phyloP scores from a whole-genome alignment of 2,888 invertebrate genomes.

The Calameuta pallipes region DNA sequence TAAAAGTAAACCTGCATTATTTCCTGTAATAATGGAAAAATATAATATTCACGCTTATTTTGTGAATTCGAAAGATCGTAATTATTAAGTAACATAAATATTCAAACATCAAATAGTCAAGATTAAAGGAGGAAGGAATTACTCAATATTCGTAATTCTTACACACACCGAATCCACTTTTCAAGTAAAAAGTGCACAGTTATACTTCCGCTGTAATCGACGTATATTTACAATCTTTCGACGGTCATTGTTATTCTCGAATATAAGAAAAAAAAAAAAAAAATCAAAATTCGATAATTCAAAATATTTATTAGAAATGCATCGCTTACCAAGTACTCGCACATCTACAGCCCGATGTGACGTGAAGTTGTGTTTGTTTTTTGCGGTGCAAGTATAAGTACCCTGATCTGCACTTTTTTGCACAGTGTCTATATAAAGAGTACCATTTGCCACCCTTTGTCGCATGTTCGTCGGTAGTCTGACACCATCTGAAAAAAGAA shows the following conservation, averaged over 20 bases:
- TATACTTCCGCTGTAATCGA: neutral
- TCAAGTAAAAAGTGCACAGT: neutral
- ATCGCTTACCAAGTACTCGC: constrained; percentile 65
- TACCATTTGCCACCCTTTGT: constrained; percentile 69
- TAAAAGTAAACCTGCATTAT: neutral
- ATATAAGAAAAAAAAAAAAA: neutral
- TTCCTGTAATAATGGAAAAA: neutral
- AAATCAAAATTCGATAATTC: neutral
- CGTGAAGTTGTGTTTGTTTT: constrained; percentile 67
- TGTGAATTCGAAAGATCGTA: neutral
- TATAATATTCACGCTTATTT: neutral
- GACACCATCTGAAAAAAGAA: constrained; percentile 63
- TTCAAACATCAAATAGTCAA: neutral
- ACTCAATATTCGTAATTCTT: neutral
- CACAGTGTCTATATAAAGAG: constrained; percentile 68
- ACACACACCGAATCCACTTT: neutral
- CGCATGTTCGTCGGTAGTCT: constrained; percentile 70
- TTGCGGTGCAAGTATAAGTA: constrained; percentile 69
- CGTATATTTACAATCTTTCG: neutral
- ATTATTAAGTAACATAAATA: neutral
- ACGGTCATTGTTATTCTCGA: neutral
- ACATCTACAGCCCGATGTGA: constrained; percentile 65
- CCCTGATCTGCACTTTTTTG: constrained; percentile 69
- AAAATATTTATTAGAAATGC: constrained; percentile 17
- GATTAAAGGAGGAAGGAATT: neutral